Evolutionary conservation across 1,140 invertebrate genomes (phyloP).

Genomic region (Lucilia cuprina): DNA sequence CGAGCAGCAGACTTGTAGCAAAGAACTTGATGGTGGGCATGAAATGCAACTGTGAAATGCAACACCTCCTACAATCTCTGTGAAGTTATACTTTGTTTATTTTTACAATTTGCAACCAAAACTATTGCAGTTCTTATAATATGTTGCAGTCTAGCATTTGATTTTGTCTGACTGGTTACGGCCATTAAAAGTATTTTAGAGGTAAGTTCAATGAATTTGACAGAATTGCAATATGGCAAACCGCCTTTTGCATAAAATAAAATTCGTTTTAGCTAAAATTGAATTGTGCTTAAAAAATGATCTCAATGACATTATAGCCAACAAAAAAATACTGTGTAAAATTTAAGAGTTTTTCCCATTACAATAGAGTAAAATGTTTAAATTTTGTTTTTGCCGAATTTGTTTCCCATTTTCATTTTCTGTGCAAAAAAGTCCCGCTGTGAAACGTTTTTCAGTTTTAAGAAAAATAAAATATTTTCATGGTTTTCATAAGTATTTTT

Average conservation of each 20-base stretch:
- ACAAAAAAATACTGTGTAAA: background rate
- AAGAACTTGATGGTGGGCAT: background rate
- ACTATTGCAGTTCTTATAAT: background rate
- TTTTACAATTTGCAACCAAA: background rate
- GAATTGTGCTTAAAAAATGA: background rate
- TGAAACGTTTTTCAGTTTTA: background rate
- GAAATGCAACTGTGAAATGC: constrained; percentile 24
- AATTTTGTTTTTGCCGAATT: background rate
- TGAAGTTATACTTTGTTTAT: background rate
- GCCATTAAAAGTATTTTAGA: constrained; percentile 5
- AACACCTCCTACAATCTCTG: constrained; percentile 24
- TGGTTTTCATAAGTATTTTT: background rate
- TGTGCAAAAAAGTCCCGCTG: background rate
- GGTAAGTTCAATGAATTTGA: constrained; percentile 10
- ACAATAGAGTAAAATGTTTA: background rate
- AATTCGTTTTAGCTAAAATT: background rate
- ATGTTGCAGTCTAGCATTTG: background rate
- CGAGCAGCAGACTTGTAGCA: background rate
- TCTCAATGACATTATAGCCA: constrained; percentile 1
- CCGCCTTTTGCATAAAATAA: background rate
- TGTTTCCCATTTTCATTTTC: background rate
- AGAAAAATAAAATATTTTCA: background rate
- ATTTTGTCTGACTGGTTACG: background rate
- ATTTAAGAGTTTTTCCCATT: background rate
- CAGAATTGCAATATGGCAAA: background rate